These are phyloP conservation scores for Cotesia glomerata DNA, from an alignment of 1,140 invertebrate species.

Conservation along the genomic window DNA sequence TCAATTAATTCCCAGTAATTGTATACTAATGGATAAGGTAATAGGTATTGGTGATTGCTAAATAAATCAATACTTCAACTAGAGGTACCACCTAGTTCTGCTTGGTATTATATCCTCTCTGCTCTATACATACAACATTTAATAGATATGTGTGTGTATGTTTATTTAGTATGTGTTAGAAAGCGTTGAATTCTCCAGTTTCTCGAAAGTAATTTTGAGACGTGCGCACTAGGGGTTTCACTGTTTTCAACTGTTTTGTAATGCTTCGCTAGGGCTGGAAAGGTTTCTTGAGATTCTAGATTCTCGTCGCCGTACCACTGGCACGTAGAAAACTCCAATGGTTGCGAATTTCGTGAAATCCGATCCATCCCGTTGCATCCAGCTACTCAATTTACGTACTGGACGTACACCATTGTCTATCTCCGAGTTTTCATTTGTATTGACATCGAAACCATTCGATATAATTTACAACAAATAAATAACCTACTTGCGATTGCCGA, in stretches of 20 bases:
- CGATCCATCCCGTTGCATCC: constrained; percentile 4
- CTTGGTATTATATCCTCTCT: background rate
- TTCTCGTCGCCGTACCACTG: background rate
- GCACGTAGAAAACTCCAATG: constrained; percentile 1
- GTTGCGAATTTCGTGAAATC: constrained; percentile 14
- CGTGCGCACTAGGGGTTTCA: constrained; percentile 15
- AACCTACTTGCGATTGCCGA: no score
- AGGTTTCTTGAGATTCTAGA: constrained; percentile 21
- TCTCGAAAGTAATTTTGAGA: constrained; percentile 4
- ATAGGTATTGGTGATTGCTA: no score
- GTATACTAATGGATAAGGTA: no score
- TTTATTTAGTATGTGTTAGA: background rate
- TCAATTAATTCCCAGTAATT: no score
- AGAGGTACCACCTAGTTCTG: background rate
- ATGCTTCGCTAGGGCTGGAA: constrained; percentile 19
- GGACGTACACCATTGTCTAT: background rate
- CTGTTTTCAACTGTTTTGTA: constrained; percentile 26
- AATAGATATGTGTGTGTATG: background rate
- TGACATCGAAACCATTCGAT: no score
- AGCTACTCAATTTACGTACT: constrained; percentile 14
- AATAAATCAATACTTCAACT: no score
- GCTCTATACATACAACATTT: no score
- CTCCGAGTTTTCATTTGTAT: background rate
- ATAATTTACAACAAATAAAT: no score
- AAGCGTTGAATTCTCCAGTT: constrained; percentile 5